Conservation (phyloP, 2,113 vertebrate species). For the Myrmecobius fasciatus region DNA sequence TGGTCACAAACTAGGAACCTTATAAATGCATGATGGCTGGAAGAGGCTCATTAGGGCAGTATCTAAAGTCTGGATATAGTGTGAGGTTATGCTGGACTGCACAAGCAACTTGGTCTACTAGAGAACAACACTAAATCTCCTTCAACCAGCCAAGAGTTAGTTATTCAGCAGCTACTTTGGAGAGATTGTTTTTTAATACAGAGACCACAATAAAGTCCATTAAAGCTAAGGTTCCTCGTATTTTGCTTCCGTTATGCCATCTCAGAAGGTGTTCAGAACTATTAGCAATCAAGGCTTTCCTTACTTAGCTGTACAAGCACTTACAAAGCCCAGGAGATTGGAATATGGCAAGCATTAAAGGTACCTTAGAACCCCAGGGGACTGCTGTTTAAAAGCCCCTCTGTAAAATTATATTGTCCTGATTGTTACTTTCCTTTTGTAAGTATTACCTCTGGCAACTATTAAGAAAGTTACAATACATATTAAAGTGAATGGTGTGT, state of each 20-base stretch:
- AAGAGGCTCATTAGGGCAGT: constrained; percentile 16
- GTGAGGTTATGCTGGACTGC: constrained; percentile 17
- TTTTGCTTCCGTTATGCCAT: background rate
- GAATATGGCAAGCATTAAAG: constrained; percentile 31
- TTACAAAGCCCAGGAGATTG: constrained; percentile 44
- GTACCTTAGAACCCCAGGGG: background rate
- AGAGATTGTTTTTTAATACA: constrained; percentile 50
- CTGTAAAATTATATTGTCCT: constrained; percentile 10
- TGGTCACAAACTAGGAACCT: background rate
- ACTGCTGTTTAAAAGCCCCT: constrained; percentile 19
- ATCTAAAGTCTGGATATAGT: constrained; percentile 37
- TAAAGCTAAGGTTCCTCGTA: background rate
- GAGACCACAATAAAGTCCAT: constrained; percentile 64
- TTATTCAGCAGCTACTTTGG: constrained; percentile 38
- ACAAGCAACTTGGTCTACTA: constrained; percentile 42
- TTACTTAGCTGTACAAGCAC: constrained; percentile 42
- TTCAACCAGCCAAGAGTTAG: constrained; percentile 17
- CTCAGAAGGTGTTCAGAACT: constrained; percentile 24
- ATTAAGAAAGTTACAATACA: constrained; percentile 7
- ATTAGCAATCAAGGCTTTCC: constrained; percentile 25
- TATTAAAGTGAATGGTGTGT: constrained; percentile 7
- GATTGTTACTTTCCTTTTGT: background rate
- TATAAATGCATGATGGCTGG: constrained; percentile 19
- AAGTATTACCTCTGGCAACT: background rate
- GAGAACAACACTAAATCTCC: constrained; percentile 56